Evolutionary conservation across 2,113 vertebrate species (phyloP), one percentile per base, ranked within the genome.

Genomic region (Seriola rivoliana): DNA sequence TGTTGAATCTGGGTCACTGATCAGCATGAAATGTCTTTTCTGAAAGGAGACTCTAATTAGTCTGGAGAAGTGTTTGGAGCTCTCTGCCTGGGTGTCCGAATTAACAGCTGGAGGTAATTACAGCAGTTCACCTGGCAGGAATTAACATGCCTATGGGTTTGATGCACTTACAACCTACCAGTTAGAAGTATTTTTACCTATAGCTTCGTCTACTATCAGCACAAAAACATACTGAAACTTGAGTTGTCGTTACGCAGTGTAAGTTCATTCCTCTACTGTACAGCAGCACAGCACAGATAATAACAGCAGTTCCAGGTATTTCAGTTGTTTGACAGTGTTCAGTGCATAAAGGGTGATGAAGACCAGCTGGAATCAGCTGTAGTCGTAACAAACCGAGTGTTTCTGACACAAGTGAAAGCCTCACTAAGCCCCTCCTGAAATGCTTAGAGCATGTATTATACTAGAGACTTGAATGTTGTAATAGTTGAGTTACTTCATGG

Each of bases 1-100:
- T 81, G 78, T 79, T 12, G 71, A 90, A 95, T 93, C 78, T 94
- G 85, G 93, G 91, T 96, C 91, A 93, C 32, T 29, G 74, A 95
- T 58, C 92, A 93, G 91, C 90, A 71, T 82, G 88, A 90, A 85
- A 81, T 83, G 78, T 40, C 42, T 89, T 71, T 75, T 82, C 71
- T 77, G 71, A 89, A 85, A 85, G 80, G 14, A 71, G 44, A 9
- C 32, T 64, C 87, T 93, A 89, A 94, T 94, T 93, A 95, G 70
- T 85, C n/a, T 75, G 76, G 83, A 82, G 84, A 83, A 50, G 76
- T 75, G 52, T 10, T 67, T 32, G 89, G 73, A 88, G 84, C 82
- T 75, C 69, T 67, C 71, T 67, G 60, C 74, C 80, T 85, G 62
- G 21, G 80, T 79, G 86, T 78, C 84, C 86, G 85, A 58, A 63